Evolutionary conservation across 2,797 vertebrate genomes (phyloP).

Genomic region (Tenualosa thibaudeaui): DNA sequence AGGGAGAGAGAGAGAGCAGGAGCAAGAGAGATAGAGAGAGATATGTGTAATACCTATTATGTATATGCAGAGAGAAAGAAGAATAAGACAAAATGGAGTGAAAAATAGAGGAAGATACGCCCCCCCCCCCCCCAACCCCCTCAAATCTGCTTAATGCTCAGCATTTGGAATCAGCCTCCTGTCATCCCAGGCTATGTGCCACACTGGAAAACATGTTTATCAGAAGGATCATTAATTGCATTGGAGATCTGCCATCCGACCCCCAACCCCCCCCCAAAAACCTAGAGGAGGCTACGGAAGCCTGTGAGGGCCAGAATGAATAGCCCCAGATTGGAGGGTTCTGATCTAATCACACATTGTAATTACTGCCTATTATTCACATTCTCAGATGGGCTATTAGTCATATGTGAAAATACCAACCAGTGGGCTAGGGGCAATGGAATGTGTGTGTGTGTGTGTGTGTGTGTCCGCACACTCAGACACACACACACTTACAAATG

Average conservation of each 20-base stretch:
- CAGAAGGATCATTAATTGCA: not conserved
- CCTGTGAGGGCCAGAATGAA: constrained; percentile 19
- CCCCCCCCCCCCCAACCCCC: too few species aligned
- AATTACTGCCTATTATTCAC: constrained; percentile 12
- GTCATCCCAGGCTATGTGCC: not conserved
- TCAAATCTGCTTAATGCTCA: not conserved
- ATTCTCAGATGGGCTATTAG: not conserved
- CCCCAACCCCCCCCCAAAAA: not conserved
- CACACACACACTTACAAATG: too few species aligned
- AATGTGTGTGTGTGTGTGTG: constrained; percentile 25
- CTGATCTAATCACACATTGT: constrained; percentile 18
- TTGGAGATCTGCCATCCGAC: not conserved
- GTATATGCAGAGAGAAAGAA: not conserved
- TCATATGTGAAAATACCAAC: constrained; percentile 14
- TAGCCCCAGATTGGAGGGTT: constrained; percentile 12
- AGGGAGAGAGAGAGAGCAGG: not conserved
- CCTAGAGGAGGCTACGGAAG: not conserved
- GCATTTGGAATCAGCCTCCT: not conserved
- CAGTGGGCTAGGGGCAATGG: not conserved
- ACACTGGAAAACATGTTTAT: constrained; percentile 1
- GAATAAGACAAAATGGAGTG: not conserved
- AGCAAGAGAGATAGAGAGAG: not conserved
- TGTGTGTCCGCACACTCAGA: constrained; percentile 2
- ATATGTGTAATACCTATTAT: too few species aligned
- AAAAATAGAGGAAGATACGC: not conserved